Evolutionary conservation across 53 echinoderm and acorn worm species (phyloP).

Genomic region (Stichopus horrens): DNA sequence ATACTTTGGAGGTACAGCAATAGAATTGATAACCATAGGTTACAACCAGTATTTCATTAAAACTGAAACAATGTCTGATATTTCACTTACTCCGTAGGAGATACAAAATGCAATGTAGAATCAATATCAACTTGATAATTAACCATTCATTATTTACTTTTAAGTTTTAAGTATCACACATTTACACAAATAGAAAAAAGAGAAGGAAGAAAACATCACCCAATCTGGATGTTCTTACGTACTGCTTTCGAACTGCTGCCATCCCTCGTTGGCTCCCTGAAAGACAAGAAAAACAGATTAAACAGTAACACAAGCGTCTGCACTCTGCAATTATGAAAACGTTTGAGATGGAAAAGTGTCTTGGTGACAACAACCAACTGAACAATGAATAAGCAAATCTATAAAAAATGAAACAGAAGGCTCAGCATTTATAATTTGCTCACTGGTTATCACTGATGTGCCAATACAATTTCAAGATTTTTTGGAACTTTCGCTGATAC

Average conservation of each 20-base stretch:
- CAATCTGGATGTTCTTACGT: conserved; percentile 81
- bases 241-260: conserved; percentile 78
- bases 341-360: too few relatives aligned
- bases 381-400: too few relatives aligned
- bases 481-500: too few relatives aligned
- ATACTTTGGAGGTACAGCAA: neutral
- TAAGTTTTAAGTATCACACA: conserved; percentile 6
- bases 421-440: too few relatives aligned
- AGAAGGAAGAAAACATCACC: conserved; percentile 47
- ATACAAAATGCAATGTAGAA: neutral
- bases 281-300: conserved; percentile 1
- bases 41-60: neutral
- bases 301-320: too few relatives aligned
- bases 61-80: conserved; percentile 24
- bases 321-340: too few relatives aligned
- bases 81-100: conserved; percentile 17
- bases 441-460: too few relatives aligned
- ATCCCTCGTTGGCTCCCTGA: conserved; percentile 79
- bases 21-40: conserved; percentile 6
- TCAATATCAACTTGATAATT: too few relatives aligned
- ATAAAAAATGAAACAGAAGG: too few relatives aligned
- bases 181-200: conserved; percentile 11
- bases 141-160: neutral
- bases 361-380: too few relatives aligned
- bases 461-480: too few relatives aligned